These are phyloP conservation scores for Piscicola geometra DNA, from an alignment of 2,888 invertebrate species.

Conservation along the genomic window DNA sequence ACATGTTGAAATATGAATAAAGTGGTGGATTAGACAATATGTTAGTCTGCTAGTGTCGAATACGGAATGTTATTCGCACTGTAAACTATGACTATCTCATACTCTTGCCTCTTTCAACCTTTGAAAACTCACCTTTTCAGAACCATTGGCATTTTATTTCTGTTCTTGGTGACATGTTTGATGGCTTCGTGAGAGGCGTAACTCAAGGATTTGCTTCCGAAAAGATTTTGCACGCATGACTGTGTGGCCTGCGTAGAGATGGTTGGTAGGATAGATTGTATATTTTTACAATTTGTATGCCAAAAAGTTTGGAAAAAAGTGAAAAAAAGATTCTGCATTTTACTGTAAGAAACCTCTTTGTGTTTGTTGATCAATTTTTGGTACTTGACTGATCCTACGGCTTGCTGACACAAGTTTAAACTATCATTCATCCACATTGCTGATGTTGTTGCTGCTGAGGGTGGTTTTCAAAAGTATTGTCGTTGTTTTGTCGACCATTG, in stretches of 20 bases:
- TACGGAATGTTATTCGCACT: too few relatives aligned
- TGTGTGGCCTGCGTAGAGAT: conserved; percentile 4
- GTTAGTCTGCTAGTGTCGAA: too few relatives aligned
- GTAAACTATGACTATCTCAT: too few relatives aligned
- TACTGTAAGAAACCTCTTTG: neutral
- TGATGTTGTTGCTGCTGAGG: too few relatives aligned
- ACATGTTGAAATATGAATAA: too few relatives aligned
- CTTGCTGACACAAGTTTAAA: neutral
- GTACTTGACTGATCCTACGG: neutral
- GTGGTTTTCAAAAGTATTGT: too few relatives aligned
- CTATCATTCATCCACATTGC: conserved; percentile 12
- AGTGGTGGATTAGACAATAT: too few relatives aligned
- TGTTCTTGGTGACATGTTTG: conserved; percentile 9
- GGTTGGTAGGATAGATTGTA: neutral
- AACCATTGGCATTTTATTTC: neutral
- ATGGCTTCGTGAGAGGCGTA: conserved; percentile 26
- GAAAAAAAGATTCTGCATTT: too few relatives aligned
- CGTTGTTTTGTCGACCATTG: too few relatives aligned
- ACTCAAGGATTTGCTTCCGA: conserved; percentile 6
- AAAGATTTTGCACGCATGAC: conserved; percentile 13
- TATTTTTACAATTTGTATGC: too few relatives aligned
- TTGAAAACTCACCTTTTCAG: neutral
- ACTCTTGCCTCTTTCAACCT: too few relatives aligned
- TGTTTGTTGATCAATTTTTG: neutral
- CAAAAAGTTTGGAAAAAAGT: too few relatives aligned